A percentile compares a stretch with the other conserved stretches of the same genome.
These are phyloP conservation scores for Zaprionus obscuricornis DNA, from an alignment of 2,888 invertebrate species.

Conservation along the genomic window DNA sequence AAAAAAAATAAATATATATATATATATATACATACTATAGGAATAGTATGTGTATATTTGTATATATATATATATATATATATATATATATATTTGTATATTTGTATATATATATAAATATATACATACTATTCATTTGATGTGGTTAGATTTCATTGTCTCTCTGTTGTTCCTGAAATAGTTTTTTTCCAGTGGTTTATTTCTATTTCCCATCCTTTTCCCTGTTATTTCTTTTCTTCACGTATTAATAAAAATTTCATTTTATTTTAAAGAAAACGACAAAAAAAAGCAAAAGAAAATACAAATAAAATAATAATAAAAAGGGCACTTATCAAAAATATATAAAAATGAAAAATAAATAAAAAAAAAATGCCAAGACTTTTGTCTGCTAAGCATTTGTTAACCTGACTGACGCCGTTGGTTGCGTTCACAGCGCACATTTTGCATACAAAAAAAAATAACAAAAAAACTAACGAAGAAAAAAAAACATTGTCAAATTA, in stretches of 20 bases:
- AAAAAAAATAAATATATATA: too few species aligned
- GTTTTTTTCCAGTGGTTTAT: too few species aligned
- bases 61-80: too few species aligned
- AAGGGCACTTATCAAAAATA: conserved; percentile 14
- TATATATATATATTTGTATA: too few species aligned
- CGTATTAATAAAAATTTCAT: not conserved
- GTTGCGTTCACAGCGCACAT: conserved; percentile 19
- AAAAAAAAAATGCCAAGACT: conserved; percentile 30
- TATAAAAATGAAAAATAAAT: conserved; percentile 11
- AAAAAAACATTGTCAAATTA: conserved; percentile 31
- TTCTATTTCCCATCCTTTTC: too few species aligned
- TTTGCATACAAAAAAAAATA: too few species aligned
- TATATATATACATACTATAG: conserved; percentile 17
- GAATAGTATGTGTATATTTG: conserved; percentile 2
- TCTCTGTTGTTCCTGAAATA: too few species aligned
- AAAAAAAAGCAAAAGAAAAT: not conserved
- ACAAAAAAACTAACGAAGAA: too few species aligned
- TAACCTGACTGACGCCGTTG: conserved; percentile 33
- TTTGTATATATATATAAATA: too few species aligned
- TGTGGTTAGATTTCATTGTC: too few species aligned
- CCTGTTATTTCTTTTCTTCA: too few species aligned
- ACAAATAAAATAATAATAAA: conserved; percentile 15
- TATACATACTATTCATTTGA: too few species aligned
- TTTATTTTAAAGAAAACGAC: not conserved
- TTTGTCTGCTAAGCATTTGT: conserved; percentile 37